Conservation (phyloP, 2,888 invertebrate genomes). For the Harmothoe impar region DNA sequence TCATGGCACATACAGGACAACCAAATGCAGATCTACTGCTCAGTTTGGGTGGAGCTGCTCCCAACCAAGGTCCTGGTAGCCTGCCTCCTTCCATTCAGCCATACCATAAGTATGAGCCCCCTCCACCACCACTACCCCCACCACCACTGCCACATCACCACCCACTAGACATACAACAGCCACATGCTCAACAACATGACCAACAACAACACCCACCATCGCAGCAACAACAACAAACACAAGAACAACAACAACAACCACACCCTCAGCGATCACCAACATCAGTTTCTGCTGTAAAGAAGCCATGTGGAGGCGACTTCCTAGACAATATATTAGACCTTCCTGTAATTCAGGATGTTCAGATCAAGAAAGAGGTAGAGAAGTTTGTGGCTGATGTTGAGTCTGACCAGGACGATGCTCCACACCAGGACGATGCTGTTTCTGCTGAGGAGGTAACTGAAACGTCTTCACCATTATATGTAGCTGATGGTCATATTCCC, state of each 20-base stretch:
- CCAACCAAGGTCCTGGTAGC: neutral
- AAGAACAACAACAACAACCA: neutral
- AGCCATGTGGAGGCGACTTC: neutral
- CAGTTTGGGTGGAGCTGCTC: neutral
- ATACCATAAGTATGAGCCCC: neutral
- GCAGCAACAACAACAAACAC: neutral
- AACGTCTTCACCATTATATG: no score
- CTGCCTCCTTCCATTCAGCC: neutral
- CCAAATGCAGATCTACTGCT: neutral
- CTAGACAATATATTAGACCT: conserved; percentile 18
- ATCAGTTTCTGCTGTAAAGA: neutral
- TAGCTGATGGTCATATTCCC: no score
- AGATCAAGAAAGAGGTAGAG: conserved; percentile 30
- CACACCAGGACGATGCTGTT: neutral
- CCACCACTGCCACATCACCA: neutral
- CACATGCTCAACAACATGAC: neutral
- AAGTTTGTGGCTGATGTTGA: neutral
- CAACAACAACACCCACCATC: neutral
- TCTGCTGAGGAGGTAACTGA: neutral
- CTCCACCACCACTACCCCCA: neutral
- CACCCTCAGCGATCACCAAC: neutral
- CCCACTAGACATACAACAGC: neutral
- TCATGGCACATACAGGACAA: neutral
- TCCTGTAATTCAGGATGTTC: neutral
- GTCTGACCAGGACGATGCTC: conserved; percentile 10